These are phyloP conservation scores for Bradypodion ventrale DNA, from an alignment of 2,797 vertebrate genomes.

Conservation along the genomic window DNA sequence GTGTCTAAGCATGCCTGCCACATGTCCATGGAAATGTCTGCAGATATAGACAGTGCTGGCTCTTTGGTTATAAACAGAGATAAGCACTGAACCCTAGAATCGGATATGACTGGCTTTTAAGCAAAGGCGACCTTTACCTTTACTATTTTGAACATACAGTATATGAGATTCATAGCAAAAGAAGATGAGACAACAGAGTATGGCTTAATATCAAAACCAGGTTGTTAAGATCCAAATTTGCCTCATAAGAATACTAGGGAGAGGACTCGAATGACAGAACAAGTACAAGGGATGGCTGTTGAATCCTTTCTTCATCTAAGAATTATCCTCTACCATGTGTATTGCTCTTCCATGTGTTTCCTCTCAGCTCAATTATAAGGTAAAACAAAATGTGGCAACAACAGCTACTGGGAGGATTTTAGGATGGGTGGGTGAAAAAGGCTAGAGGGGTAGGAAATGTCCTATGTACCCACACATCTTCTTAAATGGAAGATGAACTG, in stretches of 20 bases:
- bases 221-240: not conserved
- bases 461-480: not conserved
- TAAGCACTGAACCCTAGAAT: too few relatives aligned
- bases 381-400: not conserved
- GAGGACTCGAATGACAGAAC: not conserved
- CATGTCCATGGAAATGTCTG: too few relatives aligned
- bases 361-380: too few relatives aligned
- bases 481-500: not conserved
- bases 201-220: not conserved
- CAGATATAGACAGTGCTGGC: too few relatives aligned
- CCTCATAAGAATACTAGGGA: not conserved
- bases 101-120: too few relatives aligned
- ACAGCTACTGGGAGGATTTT: not conserved
- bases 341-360: not conserved
- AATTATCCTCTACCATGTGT: not conserved
- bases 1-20: too few relatives aligned
- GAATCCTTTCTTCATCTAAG: not conserved
- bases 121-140: too few relatives aligned
- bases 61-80: too few relatives aligned
- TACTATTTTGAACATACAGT: too few relatives aligned
- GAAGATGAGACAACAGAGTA: not conserved
- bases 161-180: too few relatives aligned
- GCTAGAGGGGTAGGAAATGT: not conserved
- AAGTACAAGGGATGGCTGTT: too few relatives aligned
- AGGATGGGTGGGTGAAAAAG: not conserved